Conservation (phyloP, 2,888 invertebrate species). For the Papilio demoleus region DNA sequence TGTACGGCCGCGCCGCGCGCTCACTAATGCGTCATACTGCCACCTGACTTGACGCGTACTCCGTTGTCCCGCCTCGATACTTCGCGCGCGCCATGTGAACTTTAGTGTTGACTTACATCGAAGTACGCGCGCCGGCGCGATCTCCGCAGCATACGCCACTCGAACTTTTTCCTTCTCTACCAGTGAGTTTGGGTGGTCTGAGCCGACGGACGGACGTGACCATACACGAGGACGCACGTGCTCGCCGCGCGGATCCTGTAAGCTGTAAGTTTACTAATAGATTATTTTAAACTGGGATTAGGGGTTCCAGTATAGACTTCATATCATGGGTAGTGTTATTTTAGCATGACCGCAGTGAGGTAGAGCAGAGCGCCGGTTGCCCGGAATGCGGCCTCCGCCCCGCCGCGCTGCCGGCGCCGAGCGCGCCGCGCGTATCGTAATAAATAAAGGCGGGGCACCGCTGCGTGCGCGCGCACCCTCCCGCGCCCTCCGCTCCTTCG, state of each 20-base stretch:
- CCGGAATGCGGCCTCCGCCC: constrained; percentile 70
- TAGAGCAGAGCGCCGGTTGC: constrained; percentile 74
- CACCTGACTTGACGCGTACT: constrained; percentile 69
- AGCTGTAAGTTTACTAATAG: constrained; percentile 72
- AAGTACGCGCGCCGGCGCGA: constrained; percentile 47
- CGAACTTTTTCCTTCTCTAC: constrained; percentile 55
- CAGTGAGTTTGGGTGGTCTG: constrained; percentile 72
- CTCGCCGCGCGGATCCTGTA: constrained; percentile 58
- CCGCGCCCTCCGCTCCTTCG: constrained; percentile 73
- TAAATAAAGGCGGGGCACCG: constrained; percentile 83
- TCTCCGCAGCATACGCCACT: constrained; percentile 40
- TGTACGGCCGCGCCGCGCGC: constrained; percentile 76
- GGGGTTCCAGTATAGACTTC: constrained; percentile 55
- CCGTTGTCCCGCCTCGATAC: constrained; percentile 55
- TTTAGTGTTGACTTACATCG: constrained; percentile 69
- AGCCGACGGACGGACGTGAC: constrained; percentile 58
- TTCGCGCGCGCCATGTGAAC: constrained; percentile 79
- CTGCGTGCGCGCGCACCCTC: constrained; percentile 82
- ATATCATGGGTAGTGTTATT: constrained; percentile 72
- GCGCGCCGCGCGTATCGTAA: constrained; percentile 79
- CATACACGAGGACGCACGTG: constrained; percentile 75
- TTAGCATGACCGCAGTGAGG: constrained; percentile 72
- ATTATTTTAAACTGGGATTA: constrained; percentile 79
- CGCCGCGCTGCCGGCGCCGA: constrained; percentile 62
- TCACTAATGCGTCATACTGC: constrained; percentile 82